Conservation (phyloP, 2,888 invertebrate species). For the Parnassius mnemosyne region DNA sequence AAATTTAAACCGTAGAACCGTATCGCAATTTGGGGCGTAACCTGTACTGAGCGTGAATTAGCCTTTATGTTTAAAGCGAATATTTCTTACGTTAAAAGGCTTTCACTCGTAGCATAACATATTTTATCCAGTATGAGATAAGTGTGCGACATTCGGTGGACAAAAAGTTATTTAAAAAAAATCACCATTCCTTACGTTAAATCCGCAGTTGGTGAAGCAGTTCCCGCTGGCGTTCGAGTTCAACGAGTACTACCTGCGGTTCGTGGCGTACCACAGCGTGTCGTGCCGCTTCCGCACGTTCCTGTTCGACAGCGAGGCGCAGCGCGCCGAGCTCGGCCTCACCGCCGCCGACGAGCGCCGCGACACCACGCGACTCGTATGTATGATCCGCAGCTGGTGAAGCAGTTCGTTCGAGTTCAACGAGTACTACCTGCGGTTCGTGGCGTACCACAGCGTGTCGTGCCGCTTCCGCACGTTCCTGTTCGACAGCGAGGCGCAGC, state of each 20-base stretch:
- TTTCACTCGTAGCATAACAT: no score
- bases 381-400: conserved; percentile 84
- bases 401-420: conserved; percentile 99
- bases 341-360: conserved; percentile 90
- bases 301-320: conserved; percentile 95
- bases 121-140: no score
- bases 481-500: conserved; percentile 95
- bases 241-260: conserved; percentile 96
- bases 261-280: conserved; percentile 97
- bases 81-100: no score
- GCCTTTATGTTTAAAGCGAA: no score
- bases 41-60: no score
- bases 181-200: no score
- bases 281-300: conserved; percentile 98
- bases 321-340: conserved; percentile 93
- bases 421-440: conserved; percentile 95
- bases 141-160: no score
- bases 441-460: conserved; percentile 98
- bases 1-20: no score
- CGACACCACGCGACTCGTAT: no score
- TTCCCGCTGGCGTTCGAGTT: conserved; percentile 98
- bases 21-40: no score
- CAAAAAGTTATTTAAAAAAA: no score
- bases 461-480: conserved; percentile 98
- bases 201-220: conserved; percentile 89